A percentile compares a stretch with the other conserved stretches of the same genome.
These are phyloP conservation scores for Trididemnum nubilum DNA, from an alignment of 23 tunicate genomes.

Conservation along the genomic window DNA sequence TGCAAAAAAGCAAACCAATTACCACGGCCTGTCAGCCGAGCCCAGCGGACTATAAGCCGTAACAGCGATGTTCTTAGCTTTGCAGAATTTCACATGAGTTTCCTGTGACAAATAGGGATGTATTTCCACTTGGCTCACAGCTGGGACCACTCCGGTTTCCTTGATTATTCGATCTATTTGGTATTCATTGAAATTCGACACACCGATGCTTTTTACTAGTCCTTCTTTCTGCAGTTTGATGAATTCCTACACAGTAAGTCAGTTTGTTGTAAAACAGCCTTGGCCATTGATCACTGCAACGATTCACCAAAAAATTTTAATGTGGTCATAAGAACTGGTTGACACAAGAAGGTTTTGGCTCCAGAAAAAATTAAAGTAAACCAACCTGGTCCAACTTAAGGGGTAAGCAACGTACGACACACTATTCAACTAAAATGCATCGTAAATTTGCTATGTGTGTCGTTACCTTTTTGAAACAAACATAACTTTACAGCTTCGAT, in stretches of 20 bases:
- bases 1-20: background rate
- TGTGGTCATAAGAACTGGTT: background rate
- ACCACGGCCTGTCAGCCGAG: constrained; percentile 79
- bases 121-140: constrained; percentile 77
- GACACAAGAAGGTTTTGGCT: too few species aligned
- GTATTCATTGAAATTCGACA: constrained; percentile 84
- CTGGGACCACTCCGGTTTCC: constrained; percentile 54
- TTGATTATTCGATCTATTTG: constrained; percentile 74
- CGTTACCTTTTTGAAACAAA: too few species aligned
- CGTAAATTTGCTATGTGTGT: too few species aligned
- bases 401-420: too few species aligned
- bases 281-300: too few species aligned
- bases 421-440: too few species aligned
- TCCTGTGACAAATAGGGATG: constrained; percentile 76
- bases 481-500: too few species aligned
- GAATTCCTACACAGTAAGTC: background rate
- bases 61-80: constrained; percentile 60
- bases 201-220: constrained; percentile 71
- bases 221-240: constrained; percentile 57
- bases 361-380: too few species aligned
- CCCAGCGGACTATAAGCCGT: constrained; percentile 92
- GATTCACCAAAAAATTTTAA: too few species aligned
- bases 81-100: constrained; percentile 53
- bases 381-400: too few species aligned
- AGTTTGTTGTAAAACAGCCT: too few species aligned